Conservation (phyloP, 2,113 vertebrate species). For the Nesospiza acunhae region DNA sequence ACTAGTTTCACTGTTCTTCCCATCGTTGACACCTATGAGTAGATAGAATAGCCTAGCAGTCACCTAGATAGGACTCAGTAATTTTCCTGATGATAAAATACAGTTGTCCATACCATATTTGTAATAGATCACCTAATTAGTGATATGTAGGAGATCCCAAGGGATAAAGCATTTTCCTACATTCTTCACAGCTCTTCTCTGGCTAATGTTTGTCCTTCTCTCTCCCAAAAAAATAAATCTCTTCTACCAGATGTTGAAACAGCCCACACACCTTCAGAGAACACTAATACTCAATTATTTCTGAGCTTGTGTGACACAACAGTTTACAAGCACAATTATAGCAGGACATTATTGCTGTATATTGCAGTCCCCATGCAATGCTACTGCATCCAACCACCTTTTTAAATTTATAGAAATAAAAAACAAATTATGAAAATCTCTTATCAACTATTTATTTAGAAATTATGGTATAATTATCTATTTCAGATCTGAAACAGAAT, state of each 20-base stretch:
- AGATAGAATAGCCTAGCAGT: neutral
- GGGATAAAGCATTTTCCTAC: neutral
- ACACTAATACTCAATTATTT: neutral
- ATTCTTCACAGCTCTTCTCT: neutral
- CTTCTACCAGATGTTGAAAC: neutral
- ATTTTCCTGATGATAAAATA: neutral
- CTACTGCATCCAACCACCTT: neutral
- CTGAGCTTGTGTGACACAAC: accelerated
- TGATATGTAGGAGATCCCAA: neutral
- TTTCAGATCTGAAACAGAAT: neutral
- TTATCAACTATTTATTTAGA: neutral
- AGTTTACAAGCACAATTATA: neutral
- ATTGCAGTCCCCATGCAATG: neutral
- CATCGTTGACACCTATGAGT: neutral
- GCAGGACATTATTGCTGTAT: neutral
- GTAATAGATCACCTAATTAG: neutral
- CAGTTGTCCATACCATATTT: neutral
- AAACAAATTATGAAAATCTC: neutral
- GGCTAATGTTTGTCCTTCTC: neutral
- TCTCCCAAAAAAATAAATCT: neutral
- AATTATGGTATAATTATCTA: neutral
- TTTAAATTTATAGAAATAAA: neutral
- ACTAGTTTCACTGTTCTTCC: neutral
- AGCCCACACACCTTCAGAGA: neutral
- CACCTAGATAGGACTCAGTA: neutral